Conservation (phyloP, 2,113 vertebrate genomes). For the Sapajus apella region DNA sequence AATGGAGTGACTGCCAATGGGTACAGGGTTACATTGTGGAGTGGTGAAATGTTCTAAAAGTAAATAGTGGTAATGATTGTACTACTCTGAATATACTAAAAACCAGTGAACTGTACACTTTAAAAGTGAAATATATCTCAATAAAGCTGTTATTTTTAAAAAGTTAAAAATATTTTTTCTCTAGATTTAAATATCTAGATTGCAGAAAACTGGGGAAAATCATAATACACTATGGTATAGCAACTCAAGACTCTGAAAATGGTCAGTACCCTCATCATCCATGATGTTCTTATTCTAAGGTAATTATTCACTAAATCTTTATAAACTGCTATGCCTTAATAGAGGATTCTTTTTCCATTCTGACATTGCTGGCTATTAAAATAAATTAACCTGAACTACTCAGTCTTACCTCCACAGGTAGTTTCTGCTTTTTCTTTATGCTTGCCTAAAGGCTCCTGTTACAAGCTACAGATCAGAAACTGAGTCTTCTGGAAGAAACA, state of each 20-base stretch:
- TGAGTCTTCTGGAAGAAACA: slow-evolving; percentile 62
- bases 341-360: background rate
- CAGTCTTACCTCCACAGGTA: slow-evolving; percentile 33
- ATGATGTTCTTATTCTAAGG: background rate
- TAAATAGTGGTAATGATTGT: background rate
- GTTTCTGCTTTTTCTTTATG: slow-evolving; percentile 26
- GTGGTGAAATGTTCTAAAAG: slow-evolving; percentile 47
- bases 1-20: background rate
- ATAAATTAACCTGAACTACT: slow-evolving; percentile 41
- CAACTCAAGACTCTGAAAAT: slow-evolving; percentile 17
- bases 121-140: slow-evolving; percentile 24
- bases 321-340: background rate
- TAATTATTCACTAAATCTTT: slow-evolving; percentile 26
- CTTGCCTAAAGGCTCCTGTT: slow-evolving; percentile 50
- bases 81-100: slow-evolving; percentile 3
- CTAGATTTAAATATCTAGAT: background rate
- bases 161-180: background rate
- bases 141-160: background rate
- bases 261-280: background rate
- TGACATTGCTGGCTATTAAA: background rate
- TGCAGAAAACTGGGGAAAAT: slow-evolving; percentile 5
- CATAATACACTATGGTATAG: background rate
- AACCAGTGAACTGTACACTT: background rate
- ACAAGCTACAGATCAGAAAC: slow-evolving; percentile 54
- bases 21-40: background rate